Evolutionary conservation across 1,140 invertebrate species (phyloP), one percentile per base, ranked within the genome.

Genomic region (Drosophila lacteicornis): DNA sequence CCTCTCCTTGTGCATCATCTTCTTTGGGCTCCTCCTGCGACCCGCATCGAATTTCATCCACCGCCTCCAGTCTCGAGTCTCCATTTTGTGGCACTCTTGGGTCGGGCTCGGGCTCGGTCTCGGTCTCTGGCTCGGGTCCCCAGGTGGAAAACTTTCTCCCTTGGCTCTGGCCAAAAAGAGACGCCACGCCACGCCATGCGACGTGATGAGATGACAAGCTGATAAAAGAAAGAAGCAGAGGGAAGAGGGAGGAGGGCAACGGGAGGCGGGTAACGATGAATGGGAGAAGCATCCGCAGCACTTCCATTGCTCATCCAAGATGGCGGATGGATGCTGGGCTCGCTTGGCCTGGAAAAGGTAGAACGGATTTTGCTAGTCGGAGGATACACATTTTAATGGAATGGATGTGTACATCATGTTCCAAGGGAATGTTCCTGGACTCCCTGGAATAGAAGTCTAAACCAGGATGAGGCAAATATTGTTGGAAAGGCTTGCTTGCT

Each of bases 1-100:
- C 53, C 22, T 57, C 36, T 57, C 36, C 55, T 57, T 57, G 33
- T 57, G 11, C 55, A 60, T 56, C 33, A 40, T 56, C 56, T 65
- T 25, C 61, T 43, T 33, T 33, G 33, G 25, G 46, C 53, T 67
- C 61, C 63, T 77, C 63, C 56, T 63, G 65, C 53, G 69, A 43
- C 70, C 79, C 82, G 74, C 82, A 82, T 87, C 65, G 63, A 79
- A 80, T 71, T 88, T 83, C 59, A 49, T 82, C 56, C 56, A 55
- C 27, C 27, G 60, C 51, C 57, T 38, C 43, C 53, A 56, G 53
- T 40, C 36, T 40, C 4, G 53, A 22, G 33, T 68, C 62, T 68
- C 66, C 62, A 68, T 68, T 68, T 69, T 69, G 66, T 68, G 45
- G 66, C 65, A 17, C 62, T 42, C 55, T 51, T 67, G 42, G 62